phyloP scores from a whole-genome alignment of 2,113 vertebrate genomes.

The Elaphurus davidianus region DNA sequence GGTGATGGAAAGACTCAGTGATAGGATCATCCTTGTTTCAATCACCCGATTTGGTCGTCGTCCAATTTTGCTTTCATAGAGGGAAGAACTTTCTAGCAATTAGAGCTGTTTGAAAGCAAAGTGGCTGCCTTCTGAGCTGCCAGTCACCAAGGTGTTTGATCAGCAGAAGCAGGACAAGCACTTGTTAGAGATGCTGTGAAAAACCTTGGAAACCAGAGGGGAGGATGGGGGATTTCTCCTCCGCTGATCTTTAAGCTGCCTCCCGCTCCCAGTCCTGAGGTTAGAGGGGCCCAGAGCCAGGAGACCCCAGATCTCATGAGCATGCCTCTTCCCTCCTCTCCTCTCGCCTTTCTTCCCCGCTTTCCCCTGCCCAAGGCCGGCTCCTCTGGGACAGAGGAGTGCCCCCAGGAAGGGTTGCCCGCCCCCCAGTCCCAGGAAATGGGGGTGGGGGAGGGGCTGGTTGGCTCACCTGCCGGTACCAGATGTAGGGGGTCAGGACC shows the following conservation, averaged over 20 bases:
- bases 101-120: background rate
- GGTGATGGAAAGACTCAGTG: background rate
- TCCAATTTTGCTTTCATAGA: background rate
- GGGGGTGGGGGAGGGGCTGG: fast-evolving
- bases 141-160: background rate
- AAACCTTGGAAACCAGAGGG: background rate
- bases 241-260: fast-evolving
- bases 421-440: background rate
- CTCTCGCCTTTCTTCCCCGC: background rate
- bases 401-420: too few species aligned
- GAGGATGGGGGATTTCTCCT: background rate
- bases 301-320: background rate
- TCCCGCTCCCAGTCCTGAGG: background rate
- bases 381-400: background rate
- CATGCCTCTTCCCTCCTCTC: background rate
- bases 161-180: background rate
- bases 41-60: background rate
- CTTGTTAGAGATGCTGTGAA: background rate
- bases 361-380: background rate
- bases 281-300: background rate
- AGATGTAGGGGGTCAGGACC: conserved; percentile 96
- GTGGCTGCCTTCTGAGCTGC: background rate
- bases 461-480: conserved; percentile 94
- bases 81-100: conserved; percentile 1
- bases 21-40: background rate